Evolutionary conservation across 2,113 vertebrate species (phyloP).

Genomic region (Phylloscopus trochilus): DNA sequence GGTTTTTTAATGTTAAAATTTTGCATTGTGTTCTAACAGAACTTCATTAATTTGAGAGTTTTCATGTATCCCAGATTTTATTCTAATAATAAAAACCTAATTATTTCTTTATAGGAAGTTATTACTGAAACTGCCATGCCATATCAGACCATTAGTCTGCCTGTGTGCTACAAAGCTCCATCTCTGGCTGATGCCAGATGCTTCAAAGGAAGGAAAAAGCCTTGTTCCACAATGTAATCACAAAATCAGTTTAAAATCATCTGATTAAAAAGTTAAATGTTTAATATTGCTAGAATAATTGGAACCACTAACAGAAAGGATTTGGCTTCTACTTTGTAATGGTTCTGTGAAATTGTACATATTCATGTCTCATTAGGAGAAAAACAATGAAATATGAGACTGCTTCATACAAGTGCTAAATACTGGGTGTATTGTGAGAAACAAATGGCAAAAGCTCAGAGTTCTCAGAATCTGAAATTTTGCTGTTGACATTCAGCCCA

Average conservation of each 20-base stretch:
- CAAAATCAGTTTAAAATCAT: background rate
- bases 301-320: background rate
- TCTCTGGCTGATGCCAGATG: background rate
- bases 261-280: background rate
- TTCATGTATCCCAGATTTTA: background rate
- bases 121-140: background rate
- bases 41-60: background rate
- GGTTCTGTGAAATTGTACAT: background rate
- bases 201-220: background rate
- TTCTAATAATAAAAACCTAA: background rate
- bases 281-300: background rate
- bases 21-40: background rate
- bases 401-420: background rate
- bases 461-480: background rate
- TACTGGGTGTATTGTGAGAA: background rate
- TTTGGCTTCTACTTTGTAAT: background rate
- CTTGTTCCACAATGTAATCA: background rate
- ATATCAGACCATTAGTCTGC: background rate
- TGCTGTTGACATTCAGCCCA: background rate
- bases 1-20: background rate
- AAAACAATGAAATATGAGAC: background rate
- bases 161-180: background rate
- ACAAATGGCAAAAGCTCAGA: background rate
- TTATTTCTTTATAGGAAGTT: constrained; percentile 15
- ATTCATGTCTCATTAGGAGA: background rate